phyloP scores from a whole-genome alignment of 2,797 vertebrate species.

The Mus caroli region DNA sequence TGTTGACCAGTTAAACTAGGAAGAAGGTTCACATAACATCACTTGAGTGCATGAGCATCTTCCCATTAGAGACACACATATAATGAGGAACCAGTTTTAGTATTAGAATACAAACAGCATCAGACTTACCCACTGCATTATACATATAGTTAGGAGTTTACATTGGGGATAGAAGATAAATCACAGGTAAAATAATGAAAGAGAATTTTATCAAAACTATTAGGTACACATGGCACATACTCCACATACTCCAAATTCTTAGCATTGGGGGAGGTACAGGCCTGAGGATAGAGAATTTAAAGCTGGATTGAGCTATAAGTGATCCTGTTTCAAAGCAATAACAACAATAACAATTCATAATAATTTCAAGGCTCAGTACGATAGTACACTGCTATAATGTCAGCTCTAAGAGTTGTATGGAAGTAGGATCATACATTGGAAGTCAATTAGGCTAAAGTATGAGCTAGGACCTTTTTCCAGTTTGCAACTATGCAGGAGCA shows the following conservation, averaged over 20 bases:
- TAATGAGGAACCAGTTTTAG: too few relatives aligned
- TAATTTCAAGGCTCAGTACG: too few relatives aligned
- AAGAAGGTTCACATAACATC: too few relatives aligned
- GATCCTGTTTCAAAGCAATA: not conserved
- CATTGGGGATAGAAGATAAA: too few relatives aligned
- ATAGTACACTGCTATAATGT: not conserved
- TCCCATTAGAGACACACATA: too few relatives aligned
- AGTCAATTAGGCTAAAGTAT: not conserved
- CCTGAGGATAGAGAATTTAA: not conserved
- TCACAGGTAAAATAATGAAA: too few relatives aligned
- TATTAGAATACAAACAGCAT: too few relatives aligned
- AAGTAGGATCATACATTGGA: not conserved
- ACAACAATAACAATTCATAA: not conserved
- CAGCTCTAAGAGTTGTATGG: not conserved
- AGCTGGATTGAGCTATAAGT: not conserved
- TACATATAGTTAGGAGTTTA: not conserved
- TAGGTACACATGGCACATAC: not conserved
- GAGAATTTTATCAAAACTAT: not conserved
- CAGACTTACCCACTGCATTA: not conserved
- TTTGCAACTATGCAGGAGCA: too few relatives aligned
- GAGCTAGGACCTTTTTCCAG: not conserved
- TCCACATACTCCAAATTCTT: not conserved
- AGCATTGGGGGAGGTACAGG: too few relatives aligned
- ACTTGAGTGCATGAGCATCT: too few relatives aligned
- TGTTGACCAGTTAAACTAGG: too few relatives aligned